Evolutionary conservation across 2,113 vertebrate genomes (phyloP).

Genomic region (Sclerurus mexicanus): DNA sequence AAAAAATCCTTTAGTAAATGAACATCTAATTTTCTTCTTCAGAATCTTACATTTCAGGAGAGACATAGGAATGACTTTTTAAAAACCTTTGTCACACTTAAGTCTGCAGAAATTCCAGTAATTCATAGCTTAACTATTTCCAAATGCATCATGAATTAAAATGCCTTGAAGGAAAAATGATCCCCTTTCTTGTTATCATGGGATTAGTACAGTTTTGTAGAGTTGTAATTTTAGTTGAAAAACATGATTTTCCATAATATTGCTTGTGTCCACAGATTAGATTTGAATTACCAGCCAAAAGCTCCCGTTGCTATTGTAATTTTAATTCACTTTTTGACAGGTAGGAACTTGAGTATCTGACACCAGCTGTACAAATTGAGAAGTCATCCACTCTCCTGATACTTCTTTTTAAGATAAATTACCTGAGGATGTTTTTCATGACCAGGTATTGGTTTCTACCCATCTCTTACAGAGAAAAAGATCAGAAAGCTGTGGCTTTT

Average conservation of each 20-base stretch:
- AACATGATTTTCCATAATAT: neutral
- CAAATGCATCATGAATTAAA: neutral
- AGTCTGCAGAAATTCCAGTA: neutral
- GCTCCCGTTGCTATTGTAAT: neutral
- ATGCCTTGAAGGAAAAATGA: neutral
- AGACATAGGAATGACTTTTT: neutral
- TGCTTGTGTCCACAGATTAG: neutral
- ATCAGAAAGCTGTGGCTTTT: neutral
- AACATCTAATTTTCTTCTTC: neutral
- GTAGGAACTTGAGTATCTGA: neutral
- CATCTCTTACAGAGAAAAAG: neutral
- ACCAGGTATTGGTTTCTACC: neutral
- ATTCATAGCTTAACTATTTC: constrained; percentile 9
- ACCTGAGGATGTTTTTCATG: constrained; percentile 14
- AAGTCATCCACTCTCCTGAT: neutral
- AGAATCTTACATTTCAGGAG: neutral
- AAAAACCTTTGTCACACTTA: neutral
- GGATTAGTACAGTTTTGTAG: neutral
- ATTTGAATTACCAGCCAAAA: constrained; percentile 10
- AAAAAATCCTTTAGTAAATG: neutral
- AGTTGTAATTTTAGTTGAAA: constrained; percentile 27
- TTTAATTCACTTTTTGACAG: constrained; percentile 9
- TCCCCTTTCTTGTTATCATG: neutral
- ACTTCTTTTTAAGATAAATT: constrained; percentile 32
- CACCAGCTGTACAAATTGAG: constrained; percentile 22